Evolutionary conservation across 2,797 vertebrate species (phyloP), one percentile per base, ranked within the genome.

Genomic region (Sylvilagus floridanus): DNA sequence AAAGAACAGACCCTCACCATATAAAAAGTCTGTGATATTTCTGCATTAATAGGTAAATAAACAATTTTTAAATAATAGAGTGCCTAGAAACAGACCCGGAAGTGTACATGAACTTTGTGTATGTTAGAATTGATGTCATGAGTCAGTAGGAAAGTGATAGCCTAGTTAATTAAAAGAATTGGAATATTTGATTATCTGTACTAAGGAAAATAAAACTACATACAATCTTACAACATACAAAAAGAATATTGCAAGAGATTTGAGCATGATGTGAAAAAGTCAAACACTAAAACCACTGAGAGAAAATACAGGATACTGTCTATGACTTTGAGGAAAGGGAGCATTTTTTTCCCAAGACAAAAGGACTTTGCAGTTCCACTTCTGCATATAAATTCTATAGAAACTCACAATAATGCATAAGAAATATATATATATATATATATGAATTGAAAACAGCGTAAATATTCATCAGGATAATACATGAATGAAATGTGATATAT

Each of bases 241-340:
- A 78, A 93, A 91, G 12, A 93, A 10, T 88, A 47, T 92, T 73
- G 32, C 42, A 90, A 93, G 82, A 63, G 42, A 81, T 63, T 82
- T 94, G 24, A 89, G 89, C 26, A 78, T 28, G 84, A 81, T 89
- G 24, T 86, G 65, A 75, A 94, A 57, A 92, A 88, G n/a, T 88
- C 50, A 93, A 93, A 86, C 35, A 82, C 32, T 62, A 35, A 94
- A 94, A 65, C 42, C 57, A 37, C 50, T 85, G 35, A 17, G 28
- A 84, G 35, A n/a, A 83, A 90, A 66, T 71, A 75, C 0, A 78
- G 2, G 17, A 60, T 89, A n/a, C 52, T 88, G 9, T 95, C 32
- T 82, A 26, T 84, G 66, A 90, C 28, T 50, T 42, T 76, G 54
- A 89, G 24, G 28, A 6, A 57, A 78, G 19, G 54, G 63, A 78